A percentile compares a stretch with the other conserved stretches of the same genome.
phyloP scores from a whole-genome alignment of 2,113 vertebrate genomes.

The Pundamilia nyererei region DNA sequence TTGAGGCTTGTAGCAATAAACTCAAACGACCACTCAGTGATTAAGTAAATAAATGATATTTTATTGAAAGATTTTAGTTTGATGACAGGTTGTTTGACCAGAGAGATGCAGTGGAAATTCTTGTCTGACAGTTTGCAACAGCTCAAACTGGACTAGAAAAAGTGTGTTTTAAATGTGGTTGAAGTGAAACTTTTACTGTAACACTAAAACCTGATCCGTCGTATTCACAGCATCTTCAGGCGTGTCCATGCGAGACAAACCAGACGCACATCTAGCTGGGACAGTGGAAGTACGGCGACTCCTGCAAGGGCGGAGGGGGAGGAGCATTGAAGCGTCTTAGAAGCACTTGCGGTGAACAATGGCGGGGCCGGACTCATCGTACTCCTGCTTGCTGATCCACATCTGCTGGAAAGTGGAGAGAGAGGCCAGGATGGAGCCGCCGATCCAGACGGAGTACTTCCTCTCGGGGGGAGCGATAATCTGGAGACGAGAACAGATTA shows the following conservation, averaged over 20 bases:
- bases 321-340: no score
- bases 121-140: no score
- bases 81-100: accelerated
- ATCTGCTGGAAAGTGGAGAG: conserved; percentile 98
- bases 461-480: conserved; percentile 98
- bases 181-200: no score
- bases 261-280: no score
- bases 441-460: conserved; percentile 98
- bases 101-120: accelerated
- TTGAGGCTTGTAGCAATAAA: not conserved
- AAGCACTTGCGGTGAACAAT: no score
- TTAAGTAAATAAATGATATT: not conserved
- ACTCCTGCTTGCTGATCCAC: conserved; percentile 99
- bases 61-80: not conserved
- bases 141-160: no score
- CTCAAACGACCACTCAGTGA: not conserved
- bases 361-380: conserved; percentile 83
- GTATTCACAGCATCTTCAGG: no score
- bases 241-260: no score
- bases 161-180: no score
- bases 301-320: no score
- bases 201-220: no score
- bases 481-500: conserved; percentile 47
- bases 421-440: conserved; percentile 94
- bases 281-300: no score